Evolutionary conservation across 2,888 invertebrate genomes (phyloP), one percentile per base, ranked within the genome.

Genomic region (Camponotus fellah): DNA sequence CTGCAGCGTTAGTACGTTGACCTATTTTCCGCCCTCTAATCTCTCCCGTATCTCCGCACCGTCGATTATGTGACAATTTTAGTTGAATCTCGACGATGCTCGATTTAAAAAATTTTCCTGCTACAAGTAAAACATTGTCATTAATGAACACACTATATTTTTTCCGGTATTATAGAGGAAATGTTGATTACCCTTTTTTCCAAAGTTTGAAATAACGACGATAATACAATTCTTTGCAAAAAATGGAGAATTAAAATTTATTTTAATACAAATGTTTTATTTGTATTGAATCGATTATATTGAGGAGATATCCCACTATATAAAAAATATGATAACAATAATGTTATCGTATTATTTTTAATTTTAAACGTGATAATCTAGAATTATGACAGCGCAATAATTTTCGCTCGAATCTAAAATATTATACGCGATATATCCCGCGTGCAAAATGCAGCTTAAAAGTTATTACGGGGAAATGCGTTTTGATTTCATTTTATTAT

Each of bases 1-100:
- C 58, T 75, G 85, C 85, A 84, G 69, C 83, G 69, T 82, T 84
- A 81, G 81, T 88, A 85, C 81, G 66, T 72, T 88, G 88, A 86
- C 86, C 90, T 71, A 83, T 84, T 89, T 89, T 82, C 68, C 82
- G 49, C 64, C 66, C 53, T 60, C 62, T 71, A 72, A 71, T 79
- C 82, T 64, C 37, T 32, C 40, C 40, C n/a, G 26, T 64, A 46
- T 69, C 69, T 58, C 26, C 12, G 40, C 66, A 37, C 21, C 37
- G 69, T 68, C 69, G 56, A 69, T 77, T 77, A 43, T 69, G 56
- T 34, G 32, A 68, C 56, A 56, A n/a, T 69, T 77, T 66, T 68
- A 69, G 46, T 10, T 17, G 74, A 60, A 79, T 10, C 21, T 79
- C 56, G n/a, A 6, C 6, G 34, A 21, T 17, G 26, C 69, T 53